Conservation (phyloP, 2,797 vertebrate genomes). For the Hydrophis major region DNA sequence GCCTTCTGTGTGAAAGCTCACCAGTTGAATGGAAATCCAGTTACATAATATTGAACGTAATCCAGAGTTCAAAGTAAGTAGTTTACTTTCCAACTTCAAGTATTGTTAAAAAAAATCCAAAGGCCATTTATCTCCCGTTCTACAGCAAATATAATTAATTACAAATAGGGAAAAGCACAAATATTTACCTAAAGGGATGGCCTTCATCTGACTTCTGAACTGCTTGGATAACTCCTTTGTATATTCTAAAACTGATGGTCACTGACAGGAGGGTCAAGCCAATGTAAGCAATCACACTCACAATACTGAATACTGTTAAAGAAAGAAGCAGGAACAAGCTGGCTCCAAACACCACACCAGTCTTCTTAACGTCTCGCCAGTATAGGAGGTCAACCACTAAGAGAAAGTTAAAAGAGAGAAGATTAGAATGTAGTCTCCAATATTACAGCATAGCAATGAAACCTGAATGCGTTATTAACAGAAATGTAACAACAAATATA, state of each 20-base stretch:
- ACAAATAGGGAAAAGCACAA: background rate
- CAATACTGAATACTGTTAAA: slow-evolving; percentile 92
- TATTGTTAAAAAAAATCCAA: background rate
- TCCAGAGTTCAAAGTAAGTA: background rate
- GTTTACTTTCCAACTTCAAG: background rate
- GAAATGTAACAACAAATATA: background rate
- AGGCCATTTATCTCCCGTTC: background rate
- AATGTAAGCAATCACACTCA: slow-evolving; percentile 91
- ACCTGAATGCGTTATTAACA: background rate
- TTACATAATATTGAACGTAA: background rate
- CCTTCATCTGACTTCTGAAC: slow-evolving; percentile 97
- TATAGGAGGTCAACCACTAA: slow-evolving; percentile 94
- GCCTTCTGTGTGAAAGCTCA: background rate
- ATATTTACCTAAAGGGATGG: slow-evolving; percentile 92
- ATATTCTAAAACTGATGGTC: slow-evolving; percentile 96
- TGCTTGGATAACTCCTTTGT: slow-evolving; percentile 95
- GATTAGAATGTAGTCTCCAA: slow-evolving; percentile 53
- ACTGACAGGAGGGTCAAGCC: slow-evolving; percentile 91
- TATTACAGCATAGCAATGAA: background rate
- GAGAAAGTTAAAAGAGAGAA: slow-evolving; percentile 45
- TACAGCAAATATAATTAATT: background rate
- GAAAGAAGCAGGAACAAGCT: slow-evolving; percentile 91
- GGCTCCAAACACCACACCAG: slow-evolving; percentile 90
- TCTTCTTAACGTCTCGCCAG: slow-evolving; percentile 96
- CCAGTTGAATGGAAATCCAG: background rate